Percentiles rank a stretch among this genome's conserved stretches.
Evolutionary conservation across 2,113 vertebrate genomes (phyloP).

Genomic region (Ceyx cyanopectus): DNA sequence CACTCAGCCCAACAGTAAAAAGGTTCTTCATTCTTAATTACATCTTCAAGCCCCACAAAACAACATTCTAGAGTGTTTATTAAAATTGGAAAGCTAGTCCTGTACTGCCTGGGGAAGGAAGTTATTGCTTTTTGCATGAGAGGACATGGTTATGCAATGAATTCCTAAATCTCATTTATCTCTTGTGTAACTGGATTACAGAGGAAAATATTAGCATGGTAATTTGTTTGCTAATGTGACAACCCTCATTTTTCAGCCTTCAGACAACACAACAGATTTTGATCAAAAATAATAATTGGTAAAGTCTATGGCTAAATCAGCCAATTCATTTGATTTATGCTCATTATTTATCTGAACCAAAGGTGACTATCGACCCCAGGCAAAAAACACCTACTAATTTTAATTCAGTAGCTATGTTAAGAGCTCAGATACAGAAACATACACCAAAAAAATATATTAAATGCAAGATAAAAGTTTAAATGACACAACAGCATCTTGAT

Average conservation of each 20-base stretch:
- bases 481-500: background rate
- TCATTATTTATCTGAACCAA: background rate
- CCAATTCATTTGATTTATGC: background rate
- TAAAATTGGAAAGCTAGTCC: constrained; percentile 36
- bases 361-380: background rate
- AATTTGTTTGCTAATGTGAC: constrained; percentile 37
- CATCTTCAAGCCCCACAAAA: constrained; percentile 8
- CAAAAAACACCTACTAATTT: background rate
- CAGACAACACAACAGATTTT: background rate
- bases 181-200: constrained; percentile 45
- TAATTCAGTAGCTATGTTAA: background rate
- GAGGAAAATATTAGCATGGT: constrained; percentile 32
- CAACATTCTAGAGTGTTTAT: constrained; percentile 24
- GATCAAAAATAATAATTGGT: constrained; percentile 7
- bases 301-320: background rate
- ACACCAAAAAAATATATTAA: background rate
- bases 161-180: constrained; percentile 49
- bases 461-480: background rate
- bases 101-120: constrained; percentile 31
- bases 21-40: constrained; percentile 33
- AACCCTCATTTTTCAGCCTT: constrained; percentile 1
- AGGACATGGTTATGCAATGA: background rate
- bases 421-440: background rate
- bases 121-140: constrained; percentile 14
- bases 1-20: background rate